Base-by-base conservation (phyloP, 2,888 invertebrate genomes). In the Ellobium chinense region DNA sequence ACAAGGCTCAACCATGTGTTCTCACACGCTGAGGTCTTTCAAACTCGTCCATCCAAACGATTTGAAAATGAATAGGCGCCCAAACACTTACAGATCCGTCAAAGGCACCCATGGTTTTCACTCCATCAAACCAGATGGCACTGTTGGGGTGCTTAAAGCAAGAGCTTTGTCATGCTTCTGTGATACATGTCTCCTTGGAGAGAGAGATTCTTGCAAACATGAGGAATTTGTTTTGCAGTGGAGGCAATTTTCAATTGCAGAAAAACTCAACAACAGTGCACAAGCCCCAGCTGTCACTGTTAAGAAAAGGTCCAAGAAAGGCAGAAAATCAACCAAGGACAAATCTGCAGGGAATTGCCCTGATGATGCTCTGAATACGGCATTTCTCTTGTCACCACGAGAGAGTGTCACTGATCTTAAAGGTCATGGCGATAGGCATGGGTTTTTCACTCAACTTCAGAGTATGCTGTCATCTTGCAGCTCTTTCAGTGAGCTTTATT, bases 151-250 rank as follows among this genome's bases (percentile, higher is more conserved):
- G 7, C 69, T 69, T 5, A 34, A 14, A 7, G 36, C 36, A 27
- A 36, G 39, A 69, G 12, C 29, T 34, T 34, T 69, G n/a, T 69
- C 69, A 9, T 69, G 69, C 39, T 69, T 37, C n/a, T 69, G 36
- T 69, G 9, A 7, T 31, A 4, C 27, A 14, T 69, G 69, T 39
- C 14, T n/a, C 4, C 9, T 37, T 37, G 69, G 36, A 21, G 36
- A 69, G 21, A n/a, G 9, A 24, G 39, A 2, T 31, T 7, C 21
- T 7, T 69, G 69, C 37, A 21, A 31, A 14, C 34, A 69, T 21
- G 36, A 39, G 37, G 3, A 18, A 21, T 69, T 37, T 37, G 27
- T 24, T 21, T 12, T 12, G n/a, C 2, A 9, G 24, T 69, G 69
- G 69, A n/a, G 24, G 27, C 7, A 14, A n/a, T 7, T 36, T 37